Conservation (phyloP, 2,888 invertebrate genomes). For the Drosophila suboccidentalis region DNA sequence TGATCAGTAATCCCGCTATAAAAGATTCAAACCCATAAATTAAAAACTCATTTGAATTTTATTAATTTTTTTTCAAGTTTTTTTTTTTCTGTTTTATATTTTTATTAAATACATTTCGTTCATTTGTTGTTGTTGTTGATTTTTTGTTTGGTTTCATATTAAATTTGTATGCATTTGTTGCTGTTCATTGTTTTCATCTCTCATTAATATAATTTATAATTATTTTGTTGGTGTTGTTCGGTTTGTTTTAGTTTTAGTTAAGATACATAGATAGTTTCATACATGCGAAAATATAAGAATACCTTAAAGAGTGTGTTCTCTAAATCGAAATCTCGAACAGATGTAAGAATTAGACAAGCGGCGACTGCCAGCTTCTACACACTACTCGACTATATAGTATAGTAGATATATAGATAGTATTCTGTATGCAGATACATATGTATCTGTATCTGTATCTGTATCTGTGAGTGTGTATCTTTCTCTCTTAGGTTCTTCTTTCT, state of each 20-base stretch:
- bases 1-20: background rate
- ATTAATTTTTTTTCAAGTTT: constrained; percentile 33
- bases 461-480: constrained; percentile 2
- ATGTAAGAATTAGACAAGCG: constrained; percentile 24
- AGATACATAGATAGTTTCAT: constrained; percentile 42
- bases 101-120: constrained; percentile 80
- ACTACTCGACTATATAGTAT: constrained; percentile 29
- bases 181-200: constrained; percentile 67
- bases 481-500: background rate
- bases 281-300: constrained; percentile 37
- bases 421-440: background rate
- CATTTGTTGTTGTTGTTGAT: constrained; percentile 41
- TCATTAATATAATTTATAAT: constrained; percentile 46
- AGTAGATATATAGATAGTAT: constrained; percentile 18
- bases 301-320: constrained; percentile 21
- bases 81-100: constrained; percentile 56
- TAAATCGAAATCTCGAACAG: constrained; percentile 14
- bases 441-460: constrained; percentile 1
- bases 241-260: constrained; percentile 24
- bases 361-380: constrained; percentile 30
- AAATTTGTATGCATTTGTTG: constrained; percentile 64
- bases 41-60: background rate
- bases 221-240: constrained; percentile 34
- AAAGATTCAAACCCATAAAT: background rate
- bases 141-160: constrained; percentile 33